Conservation (phyloP, 2,113 vertebrate genomes). For the cat (Felis catus) region DNA sequence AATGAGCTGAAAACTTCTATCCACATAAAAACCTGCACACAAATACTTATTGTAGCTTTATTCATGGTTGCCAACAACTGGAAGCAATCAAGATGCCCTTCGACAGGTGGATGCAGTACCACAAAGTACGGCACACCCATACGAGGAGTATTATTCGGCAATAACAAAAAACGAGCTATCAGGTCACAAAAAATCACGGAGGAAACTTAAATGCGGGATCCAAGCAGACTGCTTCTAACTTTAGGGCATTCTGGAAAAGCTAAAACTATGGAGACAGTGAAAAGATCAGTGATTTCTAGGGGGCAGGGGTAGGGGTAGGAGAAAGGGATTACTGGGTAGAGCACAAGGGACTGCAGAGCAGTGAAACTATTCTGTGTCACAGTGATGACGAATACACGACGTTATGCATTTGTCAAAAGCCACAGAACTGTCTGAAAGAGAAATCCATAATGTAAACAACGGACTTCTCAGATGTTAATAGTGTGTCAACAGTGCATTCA, state of each 20-base stretch:
- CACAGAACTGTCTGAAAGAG: not conserved
- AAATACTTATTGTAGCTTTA: not conserved
- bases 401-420: not conserved
- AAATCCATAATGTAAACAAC: not conserved
- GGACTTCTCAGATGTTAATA: not conserved
- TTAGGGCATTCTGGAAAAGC: not conserved
- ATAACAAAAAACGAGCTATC: not conserved
- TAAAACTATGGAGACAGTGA: not conserved
- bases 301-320: fast-evolving
- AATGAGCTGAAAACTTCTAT: not conserved
- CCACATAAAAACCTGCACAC: not conserved
- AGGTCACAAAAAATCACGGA: not conserved
- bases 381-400: not conserved
- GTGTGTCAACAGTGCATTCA: not conserved
- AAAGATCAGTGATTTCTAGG: not conserved
- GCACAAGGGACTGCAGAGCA: not conserved
- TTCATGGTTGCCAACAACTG: not conserved
- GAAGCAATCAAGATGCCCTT: not conserved
- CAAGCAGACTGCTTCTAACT: not conserved
- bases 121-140: not conserved
- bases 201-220: not conserved
- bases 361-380: not conserved
- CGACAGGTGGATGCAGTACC: not conserved
- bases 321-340: not conserved
- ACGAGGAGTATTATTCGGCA: not conserved